Conservation (phyloP, 2,888 invertebrate genomes). For the Atherix ibis region DNA sequence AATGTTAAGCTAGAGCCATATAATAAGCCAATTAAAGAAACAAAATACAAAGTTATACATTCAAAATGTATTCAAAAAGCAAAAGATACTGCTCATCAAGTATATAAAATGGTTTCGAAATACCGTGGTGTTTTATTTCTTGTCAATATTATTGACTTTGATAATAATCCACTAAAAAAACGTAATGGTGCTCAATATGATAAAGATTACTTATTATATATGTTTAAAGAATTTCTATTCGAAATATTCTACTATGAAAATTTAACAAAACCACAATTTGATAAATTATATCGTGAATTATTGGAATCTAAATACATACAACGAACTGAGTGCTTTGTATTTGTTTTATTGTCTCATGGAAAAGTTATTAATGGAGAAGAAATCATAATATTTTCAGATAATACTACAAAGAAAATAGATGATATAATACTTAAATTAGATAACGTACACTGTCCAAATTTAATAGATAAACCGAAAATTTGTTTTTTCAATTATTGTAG, state of each 20-base stretch:
- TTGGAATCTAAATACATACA: slow-evolving; percentile 30
- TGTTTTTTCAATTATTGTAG: slow-evolving; percentile 59
- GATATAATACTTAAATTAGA: slow-evolving; percentile 44
- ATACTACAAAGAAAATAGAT: slow-evolving; percentile 34
- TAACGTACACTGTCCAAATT: slow-evolving; percentile 35
- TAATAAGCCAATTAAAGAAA: background rate
- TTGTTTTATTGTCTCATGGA: slow-evolving; percentile 54
- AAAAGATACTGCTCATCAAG: too few relatives aligned
- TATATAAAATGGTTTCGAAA: slow-evolving; percentile 36
- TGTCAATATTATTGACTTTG: slow-evolving; percentile 44
- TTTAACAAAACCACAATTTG: slow-evolving; percentile 28
- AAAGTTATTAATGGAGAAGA: slow-evolving; percentile 35
- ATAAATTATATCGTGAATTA: slow-evolving; percentile 31
- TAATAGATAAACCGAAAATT: slow-evolving; percentile 49
- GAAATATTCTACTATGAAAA: slow-evolving; percentile 22
- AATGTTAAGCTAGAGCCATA: too few relatives aligned
- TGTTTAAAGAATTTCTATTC: slow-evolving; percentile 47
- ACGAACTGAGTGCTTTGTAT: slow-evolving; percentile 42
- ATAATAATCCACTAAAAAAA: too few relatives aligned
- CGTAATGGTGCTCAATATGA: slow-evolving; percentile 46
- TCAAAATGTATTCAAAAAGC: too few relatives aligned
- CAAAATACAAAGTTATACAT: background rate
- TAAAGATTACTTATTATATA: slow-evolving; percentile 37
- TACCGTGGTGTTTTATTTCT: slow-evolving; percentile 43
- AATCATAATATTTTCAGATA: slow-evolving; percentile 43